Conservation (phyloP, 64 coral and sea anemone species). For the Stichodactyla helianthus region DNA sequence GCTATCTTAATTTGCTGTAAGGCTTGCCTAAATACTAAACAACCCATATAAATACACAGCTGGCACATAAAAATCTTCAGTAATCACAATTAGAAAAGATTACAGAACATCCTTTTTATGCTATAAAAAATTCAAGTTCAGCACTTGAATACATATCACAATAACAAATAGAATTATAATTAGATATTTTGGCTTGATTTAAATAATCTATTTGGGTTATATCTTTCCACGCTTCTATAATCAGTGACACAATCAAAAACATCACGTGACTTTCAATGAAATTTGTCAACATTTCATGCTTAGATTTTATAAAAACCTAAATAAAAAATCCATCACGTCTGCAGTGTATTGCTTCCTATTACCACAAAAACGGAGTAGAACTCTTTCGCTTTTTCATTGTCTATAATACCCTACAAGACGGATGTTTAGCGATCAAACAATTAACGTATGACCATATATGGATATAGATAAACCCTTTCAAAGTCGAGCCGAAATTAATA, state of each 20-base stretch:
- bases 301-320: neutral
- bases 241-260: neutral
- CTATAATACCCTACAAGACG: neutral
- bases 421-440: neutral
- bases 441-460: neutral
- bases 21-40: too few species aligned
- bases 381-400: neutral
- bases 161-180: too few species aligned
- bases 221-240: neutral
- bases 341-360: neutral
- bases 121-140: too few species aligned
- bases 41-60: too few species aligned
- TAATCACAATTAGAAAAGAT: too few species aligned
- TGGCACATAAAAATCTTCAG: too few species aligned
- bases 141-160: too few species aligned
- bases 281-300: neutral
- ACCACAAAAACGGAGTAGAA: neutral
- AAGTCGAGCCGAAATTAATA: neutral
- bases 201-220: too few species aligned
- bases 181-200: too few species aligned
- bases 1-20: too few species aligned
- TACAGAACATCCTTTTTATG: too few species aligned
- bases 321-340: neutral
- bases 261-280: neutral
- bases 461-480: neutral